phyloP scores from a whole-genome alignment of 35 echinoderm and acorn worm genomes.

The Nesometra sesokonis region DNA sequence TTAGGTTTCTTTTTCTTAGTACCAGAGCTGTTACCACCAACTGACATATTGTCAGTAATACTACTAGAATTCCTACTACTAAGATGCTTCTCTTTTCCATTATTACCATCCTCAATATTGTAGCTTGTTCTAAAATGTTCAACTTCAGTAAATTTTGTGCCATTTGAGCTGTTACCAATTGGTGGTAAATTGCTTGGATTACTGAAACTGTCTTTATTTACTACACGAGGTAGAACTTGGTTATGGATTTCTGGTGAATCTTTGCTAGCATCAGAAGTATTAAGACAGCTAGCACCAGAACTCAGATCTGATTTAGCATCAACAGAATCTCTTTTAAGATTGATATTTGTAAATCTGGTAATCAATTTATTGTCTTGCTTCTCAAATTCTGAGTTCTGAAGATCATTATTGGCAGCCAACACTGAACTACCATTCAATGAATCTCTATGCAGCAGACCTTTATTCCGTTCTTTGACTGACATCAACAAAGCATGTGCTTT shows the following conservation, averaged over 20 bases:
- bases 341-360: not conserved
- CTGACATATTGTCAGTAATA: not conserved
- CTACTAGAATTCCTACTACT: not conserved
- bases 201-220: not conserved
- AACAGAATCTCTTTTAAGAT: not conserved
- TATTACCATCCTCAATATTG: no score
- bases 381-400: not conserved
- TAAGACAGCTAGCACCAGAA: not conserved
- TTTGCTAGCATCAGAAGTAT: no score
- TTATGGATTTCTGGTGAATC: not conserved
- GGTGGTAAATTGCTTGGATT: not conserved
- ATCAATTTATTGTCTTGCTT: not conserved
- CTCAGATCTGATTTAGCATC: not conserved
- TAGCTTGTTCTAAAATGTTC: no score
- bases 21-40: not conserved
- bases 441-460: not conserved
- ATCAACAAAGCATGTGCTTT: not conserved
- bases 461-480: not conserved
- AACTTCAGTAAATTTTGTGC: no score
- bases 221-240: not conserved
- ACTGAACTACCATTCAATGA: no score
- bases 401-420: not conserved
- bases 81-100: no score
- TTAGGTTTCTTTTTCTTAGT: not conserved
- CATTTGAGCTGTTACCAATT: no score